These are phyloP conservation scores for Morone saxatilis DNA, from an alignment of 2,113 vertebrate species.

Conservation along the genomic window DNA sequence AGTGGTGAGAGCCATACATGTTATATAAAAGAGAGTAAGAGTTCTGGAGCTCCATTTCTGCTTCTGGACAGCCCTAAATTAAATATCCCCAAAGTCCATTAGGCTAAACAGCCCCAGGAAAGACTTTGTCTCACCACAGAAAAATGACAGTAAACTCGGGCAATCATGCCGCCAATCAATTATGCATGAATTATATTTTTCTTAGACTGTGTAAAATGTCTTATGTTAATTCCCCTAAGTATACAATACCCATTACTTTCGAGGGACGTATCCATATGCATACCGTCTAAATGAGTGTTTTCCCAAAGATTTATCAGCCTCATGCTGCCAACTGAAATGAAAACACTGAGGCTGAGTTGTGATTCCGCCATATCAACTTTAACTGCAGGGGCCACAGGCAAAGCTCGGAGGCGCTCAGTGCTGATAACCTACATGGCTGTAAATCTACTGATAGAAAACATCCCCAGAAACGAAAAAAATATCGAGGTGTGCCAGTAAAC, in stretches of 20 bases:
- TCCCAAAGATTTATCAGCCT: slow-evolving; percentile 71
- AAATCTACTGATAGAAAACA: slow-evolving; percentile 69
- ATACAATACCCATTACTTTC: slow-evolving; percentile 76
- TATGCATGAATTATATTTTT: slow-evolving; percentile 86
- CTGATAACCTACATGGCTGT: slow-evolving; percentile 63
- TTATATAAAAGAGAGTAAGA: slow-evolving; percentile 71
- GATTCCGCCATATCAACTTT: slow-evolving; percentile 64
- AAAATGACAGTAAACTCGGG: slow-evolving; percentile 86
- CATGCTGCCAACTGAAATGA: slow-evolving; percentile 63
- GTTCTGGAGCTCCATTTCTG: slow-evolving; percentile 67
- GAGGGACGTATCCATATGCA: slow-evolving; percentile 53
- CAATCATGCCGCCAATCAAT: slow-evolving; percentile 86
- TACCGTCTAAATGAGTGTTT: slow-evolving; percentile 74
- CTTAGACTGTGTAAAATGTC: slow-evolving; percentile 81
- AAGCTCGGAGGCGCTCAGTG: slow-evolving; percentile 62
- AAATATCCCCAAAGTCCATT: slow-evolving; percentile 85
- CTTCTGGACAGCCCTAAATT: slow-evolving; percentile 81
- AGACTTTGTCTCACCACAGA: slow-evolving; percentile 80
- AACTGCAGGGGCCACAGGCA: slow-evolving; percentile 71
- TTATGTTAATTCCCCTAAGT: slow-evolving; percentile 82
- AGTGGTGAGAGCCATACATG: slow-evolving; percentile 72
- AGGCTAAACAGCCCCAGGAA: slow-evolving; percentile 85
- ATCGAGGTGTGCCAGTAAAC: slow-evolving; percentile 48
- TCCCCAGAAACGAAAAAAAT: slow-evolving; percentile 50
- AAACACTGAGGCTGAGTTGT: slow-evolving; percentile 67